Base-by-base conservation (phyloP, 2,113 vertebrate species). In the Paedocypris sp. region DNA sequence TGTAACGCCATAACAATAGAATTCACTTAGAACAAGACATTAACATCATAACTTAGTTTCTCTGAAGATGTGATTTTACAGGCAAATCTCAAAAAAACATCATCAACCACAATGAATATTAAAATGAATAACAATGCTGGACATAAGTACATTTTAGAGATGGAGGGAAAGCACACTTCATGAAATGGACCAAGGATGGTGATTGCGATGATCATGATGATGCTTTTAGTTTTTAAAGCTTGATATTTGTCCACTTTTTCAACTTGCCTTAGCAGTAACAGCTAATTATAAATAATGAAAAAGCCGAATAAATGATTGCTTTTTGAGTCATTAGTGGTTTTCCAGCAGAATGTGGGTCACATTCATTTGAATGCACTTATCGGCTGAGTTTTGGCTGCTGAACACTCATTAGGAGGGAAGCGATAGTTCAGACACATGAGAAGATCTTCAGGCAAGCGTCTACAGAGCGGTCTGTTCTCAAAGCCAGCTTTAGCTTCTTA, bases 271-370 rank as follows among this genome's bases (percentile, higher is more conserved):
- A 46, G 9, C 68, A 64, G 38, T 18, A 22, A 73, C 73, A 69
- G 72, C 68, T 82, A 79, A 83, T 83, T 80, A 80, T 83, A 77
- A 83, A 84, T 83, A 80, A 84, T 83, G 75, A 80, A 80, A 72
- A 57, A 46, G 71, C 67, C 51, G 67, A 76, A 77, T 83, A 79
- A 82, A 83, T 80, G 79, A 79, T 81, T 80, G 73, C 75, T 66
- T 71, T 35, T 42, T 63, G 60, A 74, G 68, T 82, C 70, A 71
- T 77, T 69, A 79, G 75, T 76, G 76, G 69, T 71, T 80, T 75
- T 82, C 72, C 73, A 79, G 71, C 51, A 70, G 77, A 72, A 84
- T 81, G 70, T 83, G 76, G 82, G 80, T 81, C 80, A 81, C 61
- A 75, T 71, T 80, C 80, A 74, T 78, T 73, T 69, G 70, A 79